phyloP scores from a whole-genome alignment of 2,888 invertebrate species.

The Tipula confusa region DNA sequence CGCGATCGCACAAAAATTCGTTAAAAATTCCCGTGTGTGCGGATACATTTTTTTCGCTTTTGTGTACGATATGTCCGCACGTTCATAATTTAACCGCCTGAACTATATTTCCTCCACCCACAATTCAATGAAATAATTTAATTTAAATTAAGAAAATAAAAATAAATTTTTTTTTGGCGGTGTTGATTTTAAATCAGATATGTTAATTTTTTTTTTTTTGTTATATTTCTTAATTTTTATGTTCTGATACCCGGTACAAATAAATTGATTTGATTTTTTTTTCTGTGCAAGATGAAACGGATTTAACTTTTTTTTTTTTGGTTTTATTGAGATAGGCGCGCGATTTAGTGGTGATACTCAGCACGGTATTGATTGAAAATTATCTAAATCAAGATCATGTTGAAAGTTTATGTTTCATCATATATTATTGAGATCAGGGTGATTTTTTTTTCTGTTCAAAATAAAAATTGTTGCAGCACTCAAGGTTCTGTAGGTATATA shows the following conservation, averaged over 20 bases:
- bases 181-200: neutral
- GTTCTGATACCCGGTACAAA: neutral
- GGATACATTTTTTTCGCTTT: neutral
- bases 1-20: neutral
- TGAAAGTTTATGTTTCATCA: neutral
- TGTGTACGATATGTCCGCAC: neutral
- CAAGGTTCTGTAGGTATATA: neutral
- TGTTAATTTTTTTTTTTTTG: neutral
- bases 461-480: neutral
- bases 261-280: neutral
- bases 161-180: neutral
- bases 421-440: neutral
- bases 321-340: neutral
- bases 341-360: neutral
- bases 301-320: neutral
- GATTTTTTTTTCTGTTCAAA: neutral
- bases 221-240: neutral
- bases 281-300: neutral
- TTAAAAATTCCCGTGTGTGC: no score
- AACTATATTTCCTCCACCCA: neutral
- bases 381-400: constrained; percentile 15
- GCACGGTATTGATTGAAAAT: constrained; percentile 9
- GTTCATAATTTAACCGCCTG: neutral
- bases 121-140: neutral
- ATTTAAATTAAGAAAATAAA: neutral